Conservation (phyloP, 2,888 invertebrate genomes). For the Lepidocyrtinus sp. region DNA sequence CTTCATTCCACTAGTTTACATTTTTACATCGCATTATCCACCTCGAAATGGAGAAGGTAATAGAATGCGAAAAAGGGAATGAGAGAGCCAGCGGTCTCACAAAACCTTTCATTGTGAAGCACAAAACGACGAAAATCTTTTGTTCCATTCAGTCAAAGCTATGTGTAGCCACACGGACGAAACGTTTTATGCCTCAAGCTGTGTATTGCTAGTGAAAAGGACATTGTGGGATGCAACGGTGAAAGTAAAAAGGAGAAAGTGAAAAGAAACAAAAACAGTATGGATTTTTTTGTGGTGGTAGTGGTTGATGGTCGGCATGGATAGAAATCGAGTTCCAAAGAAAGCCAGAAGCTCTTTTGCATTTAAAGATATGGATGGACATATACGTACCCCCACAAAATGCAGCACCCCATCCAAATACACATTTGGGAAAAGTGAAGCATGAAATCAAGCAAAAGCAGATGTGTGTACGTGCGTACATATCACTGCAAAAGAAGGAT, state of each 20-base stretch:
- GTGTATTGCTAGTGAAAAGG: neutral
- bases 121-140: neutral
- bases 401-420: neutral
- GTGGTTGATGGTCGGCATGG: neutral
- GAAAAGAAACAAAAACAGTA: conserved; percentile 16
- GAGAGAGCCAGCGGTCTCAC: neutral
- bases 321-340: neutral
- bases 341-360: neutral
- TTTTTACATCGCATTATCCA: neutral
- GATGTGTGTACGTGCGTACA: conserved; percentile 29
- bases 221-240: neutral
- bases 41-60: neutral
- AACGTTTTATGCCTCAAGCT: neutral
- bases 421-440: conserved; percentile 40
- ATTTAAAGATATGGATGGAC: neutral
- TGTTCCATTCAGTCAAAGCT: neutral
- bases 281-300: neutral
- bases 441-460: conserved; percentile 50
- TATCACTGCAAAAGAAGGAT: conserved; percentile 26
- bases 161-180: neutral
- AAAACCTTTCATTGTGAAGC: conserved; percentile 10
- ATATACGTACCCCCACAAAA: neutral
- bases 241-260: neutral
- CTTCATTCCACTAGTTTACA: too few relatives aligned
- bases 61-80: neutral